Evolutionary conservation across 35 echinoderm and acorn worm genomes (phyloP), one percentile per base, ranked within the genome.

Genomic region (Eucidaris tribuloides): DNA sequence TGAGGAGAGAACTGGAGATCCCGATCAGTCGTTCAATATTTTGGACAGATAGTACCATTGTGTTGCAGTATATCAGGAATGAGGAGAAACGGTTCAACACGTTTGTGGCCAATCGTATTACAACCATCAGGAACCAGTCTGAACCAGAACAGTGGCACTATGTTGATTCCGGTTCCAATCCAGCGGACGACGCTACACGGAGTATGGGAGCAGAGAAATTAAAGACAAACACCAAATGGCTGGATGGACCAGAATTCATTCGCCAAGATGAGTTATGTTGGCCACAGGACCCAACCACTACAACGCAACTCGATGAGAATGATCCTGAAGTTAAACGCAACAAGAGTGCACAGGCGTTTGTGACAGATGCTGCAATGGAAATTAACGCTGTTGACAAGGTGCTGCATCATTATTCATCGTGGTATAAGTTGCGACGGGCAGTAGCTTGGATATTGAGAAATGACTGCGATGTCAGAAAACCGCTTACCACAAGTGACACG

Each of bases 41-140:
- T n/a, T 83, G 87, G 87, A 89, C 87, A 23, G 87, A 89, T 45
- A 83, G 61, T 18, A 63, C 82, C 7, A 89, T 89, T 61, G 79
- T 83, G 0, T 28, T 89, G 18, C 82, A 89, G 37, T 89, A 89
- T 22, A 78, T 87, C 31, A 36, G 24, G 1, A 87, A 89, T 38
- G 79, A 89, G 19, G 81, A 63, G 18, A 83, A 79, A 27, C 72
- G 87, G 45, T 83, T 89, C 36, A 28, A 83, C 36, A 79, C 81
- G 19, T 89, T 76, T 72, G 87, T 89, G 7, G 87, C 40, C 18
- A 89, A 89, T 34, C 82, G 62, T 9, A 28, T 85, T 3, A 23
- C 71, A 0, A 18, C 50, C 5, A 83, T 90, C 22, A 31, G 50
- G 22, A 65, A 40, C 3, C 20, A 35, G 5, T 52, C 58, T 45